These are phyloP conservation scores for Magallana angulata DNA, from an alignment of 1,140 invertebrate genomes.

Conservation along the genomic window DNA sequence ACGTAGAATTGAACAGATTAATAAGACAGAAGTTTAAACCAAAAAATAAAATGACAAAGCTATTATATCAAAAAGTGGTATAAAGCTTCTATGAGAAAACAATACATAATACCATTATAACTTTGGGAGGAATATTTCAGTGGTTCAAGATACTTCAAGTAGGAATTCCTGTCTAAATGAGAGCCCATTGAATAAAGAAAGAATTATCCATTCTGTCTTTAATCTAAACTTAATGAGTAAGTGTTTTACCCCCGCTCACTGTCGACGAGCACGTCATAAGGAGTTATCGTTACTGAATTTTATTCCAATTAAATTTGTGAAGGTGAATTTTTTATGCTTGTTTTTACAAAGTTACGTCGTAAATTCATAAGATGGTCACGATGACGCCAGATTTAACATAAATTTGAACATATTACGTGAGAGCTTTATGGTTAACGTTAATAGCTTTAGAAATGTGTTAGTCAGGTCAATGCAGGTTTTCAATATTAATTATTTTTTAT, in stretches of 20 bases:
- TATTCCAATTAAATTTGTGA: slow-evolving; percentile 4
- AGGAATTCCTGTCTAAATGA: not conserved
- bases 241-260: not conserved
- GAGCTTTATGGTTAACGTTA: too few species aligned
- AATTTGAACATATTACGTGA: not conserved
- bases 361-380: slow-evolving; percentile 11
- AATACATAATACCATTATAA: too few species aligned
- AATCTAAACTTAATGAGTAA: not conserved
- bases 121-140: too few species aligned
- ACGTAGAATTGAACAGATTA: too few species aligned
- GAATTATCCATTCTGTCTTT: not conserved
- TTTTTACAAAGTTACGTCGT: slow-evolving; percentile 2
- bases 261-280: not conserved
- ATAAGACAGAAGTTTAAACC: too few species aligned
- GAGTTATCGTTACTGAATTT: not conserved
- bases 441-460: too few species aligned
- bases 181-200: not conserved
- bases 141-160: not conserved
- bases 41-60: too few species aligned
- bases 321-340: slow-evolving; percentile 34
- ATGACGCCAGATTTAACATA: not conserved
- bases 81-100: too few species aligned
- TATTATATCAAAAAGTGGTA: too few species aligned
- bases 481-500: too few species aligned
- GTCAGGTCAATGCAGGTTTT: too few species aligned